Conservation (phyloP, 30 jellyfish, hydroid and myxozoan genomes). For the Mastigias papua region DNA sequence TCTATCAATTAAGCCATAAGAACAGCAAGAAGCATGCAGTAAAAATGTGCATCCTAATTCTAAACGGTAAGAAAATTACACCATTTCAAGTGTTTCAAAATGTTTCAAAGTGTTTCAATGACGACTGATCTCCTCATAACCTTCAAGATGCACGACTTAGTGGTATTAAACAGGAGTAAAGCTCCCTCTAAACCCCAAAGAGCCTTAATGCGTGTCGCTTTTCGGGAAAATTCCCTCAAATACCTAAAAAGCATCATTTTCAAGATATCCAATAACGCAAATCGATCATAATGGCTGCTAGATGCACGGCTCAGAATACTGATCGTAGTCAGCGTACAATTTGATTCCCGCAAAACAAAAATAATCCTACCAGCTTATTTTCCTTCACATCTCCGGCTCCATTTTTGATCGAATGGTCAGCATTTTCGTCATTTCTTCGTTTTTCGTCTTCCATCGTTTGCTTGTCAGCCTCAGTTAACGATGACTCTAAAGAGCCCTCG, state of each 20-base stretch:
- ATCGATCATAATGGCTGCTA: no score
- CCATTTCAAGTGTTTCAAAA: neutral
- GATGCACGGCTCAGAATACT: no score
- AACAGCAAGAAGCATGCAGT: no score
- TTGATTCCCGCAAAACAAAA: no score
- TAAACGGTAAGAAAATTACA: neutral
- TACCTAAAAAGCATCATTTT: no score
- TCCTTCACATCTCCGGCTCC: conserved; percentile 12
- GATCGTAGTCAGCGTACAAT: no score
- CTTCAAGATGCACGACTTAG: neutral
- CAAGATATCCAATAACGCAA: no score
- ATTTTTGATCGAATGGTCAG: conserved; percentile 12
- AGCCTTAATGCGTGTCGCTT: no score
- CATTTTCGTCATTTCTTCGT: neutral
- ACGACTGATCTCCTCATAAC: neutral
- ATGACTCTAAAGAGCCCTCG: conserved; percentile 23
- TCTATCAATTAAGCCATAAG: neutral
- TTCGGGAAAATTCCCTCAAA: no score
- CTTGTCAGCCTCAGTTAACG: conserved; percentile 69
- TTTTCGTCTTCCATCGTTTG: conserved; percentile 41
- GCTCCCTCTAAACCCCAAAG: neutral
- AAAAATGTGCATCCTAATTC: neutral
- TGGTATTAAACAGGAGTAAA: neutral
- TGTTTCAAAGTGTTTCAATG: neutral
- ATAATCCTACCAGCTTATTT: neutral